Evolutionary conservation across 1,140 invertebrate species (phyloP).

Genomic region (Lucilia cuprina): DNA sequence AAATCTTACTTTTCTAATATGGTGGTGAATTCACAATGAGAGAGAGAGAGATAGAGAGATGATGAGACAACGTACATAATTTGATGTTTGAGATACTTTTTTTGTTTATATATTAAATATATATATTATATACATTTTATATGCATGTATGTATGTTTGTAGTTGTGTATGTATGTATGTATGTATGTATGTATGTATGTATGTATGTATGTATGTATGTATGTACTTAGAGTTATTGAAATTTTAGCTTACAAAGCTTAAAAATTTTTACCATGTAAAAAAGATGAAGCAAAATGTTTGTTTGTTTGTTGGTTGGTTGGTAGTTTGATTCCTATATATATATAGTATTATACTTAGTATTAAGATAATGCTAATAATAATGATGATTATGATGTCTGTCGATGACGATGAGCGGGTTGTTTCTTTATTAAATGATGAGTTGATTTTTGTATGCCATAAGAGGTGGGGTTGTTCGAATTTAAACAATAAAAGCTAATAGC

Average conservation of each 20-base stretch:
- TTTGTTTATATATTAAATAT: neutral
- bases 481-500: conserved; percentile 1
- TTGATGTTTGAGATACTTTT: conserved; percentile 19
- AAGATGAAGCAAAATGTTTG: conserved; percentile 1
- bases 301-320: neutral
- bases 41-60: neutral
- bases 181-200: neutral
- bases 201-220: no score
- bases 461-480: conserved; percentile 2
- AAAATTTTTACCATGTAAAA: neutral
- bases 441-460: conserved; percentile 11
- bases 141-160: neutral
- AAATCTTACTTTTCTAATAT: conserved; percentile 26
- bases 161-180: no score
- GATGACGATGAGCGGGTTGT: neutral
- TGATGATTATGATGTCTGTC: neutral
- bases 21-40: conserved; percentile 32
- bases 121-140: no score
- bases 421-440: no score
- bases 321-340: neutral
- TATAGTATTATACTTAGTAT: neutral
- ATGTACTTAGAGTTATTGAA: neutral
- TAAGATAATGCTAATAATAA: neutral
- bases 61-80: neutral
- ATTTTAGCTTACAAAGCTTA: conserved; percentile 11